Base-by-base conservation (phyloP, 35 echinoderm and acorn worm genomes). In the Ophioderma brevispina region DNA sequence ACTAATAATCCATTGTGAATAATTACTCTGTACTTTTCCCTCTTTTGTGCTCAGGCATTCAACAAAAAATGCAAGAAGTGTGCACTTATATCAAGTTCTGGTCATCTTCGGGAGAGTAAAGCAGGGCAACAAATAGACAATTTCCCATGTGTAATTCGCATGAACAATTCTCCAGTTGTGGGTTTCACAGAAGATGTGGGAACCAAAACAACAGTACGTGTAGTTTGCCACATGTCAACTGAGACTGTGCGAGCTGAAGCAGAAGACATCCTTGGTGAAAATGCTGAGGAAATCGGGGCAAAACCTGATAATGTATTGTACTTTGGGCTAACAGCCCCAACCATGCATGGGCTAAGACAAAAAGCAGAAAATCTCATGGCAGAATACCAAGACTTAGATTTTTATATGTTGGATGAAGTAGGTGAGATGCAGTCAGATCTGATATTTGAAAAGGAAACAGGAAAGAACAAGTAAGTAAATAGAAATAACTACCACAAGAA, bases 401-500 rank as follows among this genome's bases (percentile, higher is more conserved):
- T 85, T 81, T 96, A 92, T 82, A 89, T 86, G 31, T 82, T 96
- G 75, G 94, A 96, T 39, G 90, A 96, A 64, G 33, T 91, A 21
- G 94, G 94, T 76, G 94, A 96, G 56, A 78, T 92, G 79, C 80
- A 92, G 70, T 92, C 90, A 15, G 94, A 96, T 87, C 50, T 89
- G 31, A 96, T 96, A 75, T 96, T 96, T 92, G 90, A 96, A 38
- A 78, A 81, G 49, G 94, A 96, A 82, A 96, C 94, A 1, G 94
- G 94, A n/a, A 96, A 96, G 56, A 92, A 46, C 64, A 96, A 92
- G 94, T 96, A 75, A 89, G 89, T n/a, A n/a, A n/a, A n/a, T n/a
- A n/a, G n/a, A n/a, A n/a, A n/a, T n/a, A n/a, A n/a, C n/a, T n/a
- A n/a, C n/a, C n/a, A n/a, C n/a, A n/a, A n/a, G n/a, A n/a, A n/a